Base-by-base conservation (phyloP, 1,140 invertebrate species). In the Drosophila kanapiae region DNA sequence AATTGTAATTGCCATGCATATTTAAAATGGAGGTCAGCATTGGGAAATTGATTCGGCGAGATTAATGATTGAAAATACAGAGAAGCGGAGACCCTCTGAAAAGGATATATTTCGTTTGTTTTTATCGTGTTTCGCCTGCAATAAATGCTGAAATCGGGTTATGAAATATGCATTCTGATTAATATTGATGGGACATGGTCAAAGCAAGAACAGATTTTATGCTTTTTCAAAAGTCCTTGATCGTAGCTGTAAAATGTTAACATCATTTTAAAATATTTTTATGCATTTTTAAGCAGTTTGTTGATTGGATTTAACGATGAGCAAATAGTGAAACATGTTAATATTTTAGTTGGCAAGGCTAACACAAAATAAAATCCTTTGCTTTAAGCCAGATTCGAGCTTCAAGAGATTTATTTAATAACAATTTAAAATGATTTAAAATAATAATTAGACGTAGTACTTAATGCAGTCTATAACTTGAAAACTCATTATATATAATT, bases 1-100 rank as follows among this genome's bases (percentile, higher is more conserved):
- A 78, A 78, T 78, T 78, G 74, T 76, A 68, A 69, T 70, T 62
- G 64, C 75, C 49, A 78, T 78, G 57, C 75, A 78, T 78, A 78
- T 70, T 78, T 78, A 78, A 78, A 78, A 78, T 77, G 63, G 75
- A 78, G 75, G 75, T 78, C 75, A 78, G 31, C 56, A n/a, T 40
- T 43, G 58, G 47, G 54, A 77, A 77, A 77, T 77, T 77, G 75
- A 67, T 68, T 68, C 63, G 42, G 31, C 38, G 74, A 77, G 75
- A 77, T 77, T 77, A 77, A 77, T 77, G 75, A 77, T 77, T 67
- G 74, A 77, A 60, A 60, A 45, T 14, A 38, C 35, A 59, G 45
- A 51, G 71, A 43, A 47, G n/a, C 42, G 42, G 31, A 13, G 56
- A 54, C 40, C 23, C 27, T 31, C 23, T 54, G 53, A 27, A 67